phyloP scores from a whole-genome alignment of 2,797 vertebrate species.

The Sebastes wilsoni region DNA sequence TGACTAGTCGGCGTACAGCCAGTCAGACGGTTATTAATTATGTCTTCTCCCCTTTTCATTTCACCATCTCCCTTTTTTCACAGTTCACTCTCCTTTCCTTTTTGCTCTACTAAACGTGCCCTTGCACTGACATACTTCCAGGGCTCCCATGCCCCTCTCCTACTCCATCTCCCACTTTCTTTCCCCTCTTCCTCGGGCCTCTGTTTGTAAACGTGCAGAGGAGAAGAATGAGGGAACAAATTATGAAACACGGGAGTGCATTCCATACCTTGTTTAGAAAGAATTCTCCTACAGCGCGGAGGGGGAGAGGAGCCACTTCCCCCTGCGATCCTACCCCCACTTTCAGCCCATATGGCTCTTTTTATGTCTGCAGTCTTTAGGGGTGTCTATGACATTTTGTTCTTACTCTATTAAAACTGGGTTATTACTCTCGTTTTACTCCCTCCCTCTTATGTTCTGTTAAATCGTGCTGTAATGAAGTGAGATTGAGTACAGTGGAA shows the following conservation, averaged over 20 bases:
- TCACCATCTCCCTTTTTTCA: constrained; percentile 24
- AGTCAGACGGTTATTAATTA: constrained; percentile 62
- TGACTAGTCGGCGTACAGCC: constrained; percentile 38
- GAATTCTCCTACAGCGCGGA: constrained; percentile 73
- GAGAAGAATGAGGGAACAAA: constrained; percentile 80
- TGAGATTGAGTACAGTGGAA: not conserved
- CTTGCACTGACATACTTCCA: constrained; percentile 52
- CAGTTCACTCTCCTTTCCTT: constrained; percentile 47
- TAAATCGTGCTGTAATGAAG: not conserved
- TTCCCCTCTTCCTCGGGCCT: constrained; percentile 51
- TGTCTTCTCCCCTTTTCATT: constrained; percentile 40
- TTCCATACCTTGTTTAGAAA: constrained; percentile 89
- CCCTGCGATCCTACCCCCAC: constrained; percentile 50
- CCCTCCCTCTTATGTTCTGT: not conserved
- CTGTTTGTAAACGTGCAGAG: constrained; percentile 77
- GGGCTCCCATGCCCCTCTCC: constrained; percentile 34
- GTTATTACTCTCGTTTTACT: not conserved
- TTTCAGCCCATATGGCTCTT: constrained; percentile 65
- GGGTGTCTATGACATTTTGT: constrained; percentile 24
- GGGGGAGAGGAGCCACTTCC: constrained; percentile 59
- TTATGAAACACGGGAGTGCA: constrained; percentile 83
- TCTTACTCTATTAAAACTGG: not conserved
- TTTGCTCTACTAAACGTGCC: constrained; percentile 37
- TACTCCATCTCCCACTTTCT: constrained; percentile 35
- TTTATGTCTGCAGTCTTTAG: constrained; percentile 45